Base-by-base conservation (phyloP, 37 sponge, comb jelly and placozoan genomes). In the Ephydatia muelleri region DNA sequence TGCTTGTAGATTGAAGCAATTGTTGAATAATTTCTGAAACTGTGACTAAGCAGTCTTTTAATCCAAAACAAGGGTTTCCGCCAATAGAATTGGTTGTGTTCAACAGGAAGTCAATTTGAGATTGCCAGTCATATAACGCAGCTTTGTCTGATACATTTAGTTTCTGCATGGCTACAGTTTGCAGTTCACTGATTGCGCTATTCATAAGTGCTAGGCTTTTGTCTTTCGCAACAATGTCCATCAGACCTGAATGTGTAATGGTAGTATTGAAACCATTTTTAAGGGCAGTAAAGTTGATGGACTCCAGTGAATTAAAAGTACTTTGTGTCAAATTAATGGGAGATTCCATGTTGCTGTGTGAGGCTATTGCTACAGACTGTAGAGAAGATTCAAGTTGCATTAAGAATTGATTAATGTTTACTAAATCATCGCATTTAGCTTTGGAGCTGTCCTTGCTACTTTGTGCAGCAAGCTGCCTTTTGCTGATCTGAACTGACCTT, bases 51-150 rank as follows among this genome's bases (percentile, higher is more conserved):
- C 86, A 86, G 80, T 80, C 86, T 8, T 47, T 73, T 9, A 86
- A 49, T 30, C 86, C 80, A 80, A 34, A 30, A 34, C 86, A 86
- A 1, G 64, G 22, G 5, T 80, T 65, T 68, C 78, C 85, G 67
- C 38, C 78, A 22, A 43, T 69, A 31, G 78, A 71, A 21, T 43
- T 29, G 1, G 78, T 77, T 31, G 66, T 27, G 27, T 76, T 35
- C 31, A 74, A 65, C 13, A 83, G 38, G 36, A 47, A 19, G 26
- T 70, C 83, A 43, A 84, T 77, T 26, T 68, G 22, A 27, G 85
- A 43, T 70, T 84, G 85, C 85, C 85, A 84, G 31, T 84, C 85
- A 36, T 37, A 26, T 23, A 84, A 84, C 33, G 26, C 57, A 57
- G 57, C 57, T 14, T 57, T 57, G 14, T 57, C 57, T 13, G 57